Base-by-base conservation (phyloP, 2,888 invertebrate genomes). In the Beris chalybata region DNA sequence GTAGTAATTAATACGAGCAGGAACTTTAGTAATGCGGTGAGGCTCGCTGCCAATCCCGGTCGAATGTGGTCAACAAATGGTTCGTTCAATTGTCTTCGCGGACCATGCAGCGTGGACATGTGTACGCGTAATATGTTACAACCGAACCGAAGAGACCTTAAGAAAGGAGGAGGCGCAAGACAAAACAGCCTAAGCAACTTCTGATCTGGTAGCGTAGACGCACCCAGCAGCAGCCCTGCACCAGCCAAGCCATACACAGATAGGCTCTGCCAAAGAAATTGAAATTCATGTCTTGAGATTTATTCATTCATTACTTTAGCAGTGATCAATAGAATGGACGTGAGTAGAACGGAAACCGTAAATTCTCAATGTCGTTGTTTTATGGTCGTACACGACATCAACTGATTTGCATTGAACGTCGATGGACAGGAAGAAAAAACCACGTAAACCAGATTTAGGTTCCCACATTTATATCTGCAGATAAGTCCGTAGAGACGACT, bases 381-480 rank as follows among this genome's bases (percentile, higher is more conserved):
- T 70, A 66, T 70, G 64, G 56, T 59, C 56, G 59, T 65, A 70
- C 65, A 65, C 57, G 68, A 67, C 65, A 67, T 64, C 68, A 65
- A 70, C 68, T 70, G 70, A 70, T 70, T 70, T 70, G 70, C 70
- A 70, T 70, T 70, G 67, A 68, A 70, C 68, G 67, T 66, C 68
- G 67, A 67, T 67, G 63, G 65, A 67, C 67, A 65, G 58, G 45
- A 65, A 58, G 45, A 65, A 65, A 58, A 58, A 58, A 65, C 43
- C 58, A 61, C 52, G 61, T 61, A 38, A 61, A 66, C 55, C 67
- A 67, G 69, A 69, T 69, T 69, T 67, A 32, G 67, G 64, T 69
- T 69, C 69, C 69, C 69, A 69, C 69, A 69, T 69, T 69, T 69
- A 65, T 69, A 69, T 67, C 64, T 61, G 67, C 47, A 31, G 45